Conservation (phyloP, 2,113 vertebrate species). For the Eulemur macaco region DNA sequence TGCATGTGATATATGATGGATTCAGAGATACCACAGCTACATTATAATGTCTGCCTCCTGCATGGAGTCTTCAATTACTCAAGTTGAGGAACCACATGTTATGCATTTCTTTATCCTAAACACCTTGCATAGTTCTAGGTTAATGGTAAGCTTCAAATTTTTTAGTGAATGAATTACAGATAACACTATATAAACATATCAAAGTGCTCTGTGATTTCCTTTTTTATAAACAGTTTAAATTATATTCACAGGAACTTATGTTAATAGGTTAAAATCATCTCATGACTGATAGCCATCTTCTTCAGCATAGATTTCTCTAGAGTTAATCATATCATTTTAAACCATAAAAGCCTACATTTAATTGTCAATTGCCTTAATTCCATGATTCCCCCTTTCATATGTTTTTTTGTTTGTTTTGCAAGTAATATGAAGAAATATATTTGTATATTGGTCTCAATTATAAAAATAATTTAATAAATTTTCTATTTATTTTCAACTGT, state of each 20-base stretch:
- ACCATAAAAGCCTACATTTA: neutral
- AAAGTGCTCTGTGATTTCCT: neutral
- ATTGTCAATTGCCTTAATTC: neutral
- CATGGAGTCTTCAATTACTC: neutral
- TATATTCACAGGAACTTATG: neutral
- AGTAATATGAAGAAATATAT: neutral
- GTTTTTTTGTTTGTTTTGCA: neutral
- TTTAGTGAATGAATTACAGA: neutral
- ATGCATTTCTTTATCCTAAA: neutral
- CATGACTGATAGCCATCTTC: neutral
- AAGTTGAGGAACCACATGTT: neutral
- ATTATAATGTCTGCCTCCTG: neutral
- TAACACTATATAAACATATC: neutral
- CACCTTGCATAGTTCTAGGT: neutral
- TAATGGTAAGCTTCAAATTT: neutral
- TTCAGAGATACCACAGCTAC: neutral
- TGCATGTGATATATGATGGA: too few species aligned
- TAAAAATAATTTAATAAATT: slow-evolving; percentile 3
- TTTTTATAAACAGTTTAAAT: slow-evolving; percentile 14
- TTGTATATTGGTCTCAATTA: neutral
- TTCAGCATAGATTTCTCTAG: neutral
- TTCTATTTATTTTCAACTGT: slow-evolving; percentile 9
- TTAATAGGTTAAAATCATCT: slow-evolving; percentile 32
- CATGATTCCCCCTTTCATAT: neutral
- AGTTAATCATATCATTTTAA: neutral